Conservation (phyloP, 2,888 invertebrate species). For the Alloplasta piceator region DNA sequence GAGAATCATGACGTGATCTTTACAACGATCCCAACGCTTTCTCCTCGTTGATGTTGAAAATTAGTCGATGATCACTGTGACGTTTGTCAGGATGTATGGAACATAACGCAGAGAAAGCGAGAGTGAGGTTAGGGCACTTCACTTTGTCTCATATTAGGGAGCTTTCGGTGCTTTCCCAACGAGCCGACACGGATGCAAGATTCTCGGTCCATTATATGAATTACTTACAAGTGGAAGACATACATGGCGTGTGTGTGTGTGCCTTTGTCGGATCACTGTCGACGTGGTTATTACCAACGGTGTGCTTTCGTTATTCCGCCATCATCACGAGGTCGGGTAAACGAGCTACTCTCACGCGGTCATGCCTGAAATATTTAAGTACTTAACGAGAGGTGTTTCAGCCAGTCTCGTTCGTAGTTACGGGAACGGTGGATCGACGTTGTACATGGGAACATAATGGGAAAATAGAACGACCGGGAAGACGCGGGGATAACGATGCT, state of each 20-base stretch:
- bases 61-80: slow-evolving; percentile 6
- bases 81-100: not conserved
- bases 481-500: slow-evolving; percentile 10
- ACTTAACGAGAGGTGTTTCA: slow-evolving; percentile 55
- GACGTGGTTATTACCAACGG: not conserved
- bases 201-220: slow-evolving; percentile 45
- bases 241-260: not conserved
- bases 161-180: not conserved
- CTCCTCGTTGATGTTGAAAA: not conserved
- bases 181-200: not conserved
- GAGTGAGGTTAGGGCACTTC: slow-evolving; percentile 9
- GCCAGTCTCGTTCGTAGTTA: slow-evolving; percentile 14
- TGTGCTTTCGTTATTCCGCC: slow-evolving; percentile 18
- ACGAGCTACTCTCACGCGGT: slow-evolving; percentile 35
- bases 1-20: too few species aligned
- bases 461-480: slow-evolving; percentile 55
- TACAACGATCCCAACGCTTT: not conserved
- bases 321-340: slow-evolving; percentile 28
- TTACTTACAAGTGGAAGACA: slow-evolving; percentile 12
- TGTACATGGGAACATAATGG: slow-evolving; percentile 34
- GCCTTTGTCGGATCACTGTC: not conserved
- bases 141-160: slow-evolving; percentile 36
- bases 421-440: not conserved
- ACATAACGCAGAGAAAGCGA: not conserved
- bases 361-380: slow-evolving; percentile 60